Evolutionary conservation across 2,113 vertebrate species (phyloP).

Genomic region (Orthonyx spaldingii): DNA sequence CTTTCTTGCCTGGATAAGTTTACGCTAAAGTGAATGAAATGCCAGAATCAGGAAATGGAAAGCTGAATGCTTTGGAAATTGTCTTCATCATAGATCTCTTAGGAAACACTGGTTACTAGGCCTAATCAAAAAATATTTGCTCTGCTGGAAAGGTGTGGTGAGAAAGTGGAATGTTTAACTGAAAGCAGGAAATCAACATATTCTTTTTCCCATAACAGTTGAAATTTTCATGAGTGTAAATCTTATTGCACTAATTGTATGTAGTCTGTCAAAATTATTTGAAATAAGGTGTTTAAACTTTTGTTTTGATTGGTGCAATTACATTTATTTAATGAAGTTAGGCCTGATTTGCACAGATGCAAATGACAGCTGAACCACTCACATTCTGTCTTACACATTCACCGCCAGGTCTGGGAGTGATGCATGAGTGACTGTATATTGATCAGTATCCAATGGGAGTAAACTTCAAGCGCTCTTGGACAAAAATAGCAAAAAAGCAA

Average conservation of each 20-base stretch:
- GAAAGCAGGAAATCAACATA: background rate
- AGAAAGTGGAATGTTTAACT: background rate
- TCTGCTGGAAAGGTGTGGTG: background rate
- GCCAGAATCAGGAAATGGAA: conserved; percentile 18
- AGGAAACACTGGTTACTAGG: background rate
- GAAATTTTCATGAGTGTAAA: background rate
- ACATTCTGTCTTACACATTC: background rate
- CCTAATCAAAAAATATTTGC: background rate
- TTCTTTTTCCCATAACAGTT: background rate
- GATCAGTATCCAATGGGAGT: background rate
- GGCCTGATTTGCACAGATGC: background rate
- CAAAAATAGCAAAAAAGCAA: background rate
- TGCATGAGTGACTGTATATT: background rate
- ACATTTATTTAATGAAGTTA: background rate
- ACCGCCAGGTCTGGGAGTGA: background rate
- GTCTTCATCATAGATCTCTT: background rate
- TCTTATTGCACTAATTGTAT: background rate
- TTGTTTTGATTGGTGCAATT: background rate
- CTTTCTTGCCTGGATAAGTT: background rate
- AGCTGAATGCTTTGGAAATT: conserved; percentile 12
- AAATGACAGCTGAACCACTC: background rate
- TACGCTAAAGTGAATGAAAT: background rate
- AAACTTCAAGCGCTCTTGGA: background rate
- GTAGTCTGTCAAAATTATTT: background rate
- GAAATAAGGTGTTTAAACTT: background rate